phyloP scores from a whole-genome alignment of 2,113 vertebrate genomes.

The Dascyllus trimaculatus region DNA sequence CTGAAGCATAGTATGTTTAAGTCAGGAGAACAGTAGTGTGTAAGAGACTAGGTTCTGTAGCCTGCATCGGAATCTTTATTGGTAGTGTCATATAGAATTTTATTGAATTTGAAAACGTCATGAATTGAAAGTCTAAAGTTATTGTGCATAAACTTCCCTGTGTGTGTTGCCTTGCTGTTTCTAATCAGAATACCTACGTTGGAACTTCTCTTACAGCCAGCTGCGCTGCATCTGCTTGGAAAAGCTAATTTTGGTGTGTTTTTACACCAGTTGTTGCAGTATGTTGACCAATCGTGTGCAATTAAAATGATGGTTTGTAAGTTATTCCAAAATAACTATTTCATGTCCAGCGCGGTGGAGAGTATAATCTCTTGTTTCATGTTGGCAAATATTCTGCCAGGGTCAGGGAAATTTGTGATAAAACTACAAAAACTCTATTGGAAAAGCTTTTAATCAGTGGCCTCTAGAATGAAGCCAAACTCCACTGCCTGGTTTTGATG shows the following conservation, averaged over 20 bases:
- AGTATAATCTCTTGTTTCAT: background rate
- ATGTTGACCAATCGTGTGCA: background rate
- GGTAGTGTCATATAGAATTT: constrained; percentile 33
- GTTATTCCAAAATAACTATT: constrained; percentile 17
- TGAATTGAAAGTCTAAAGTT: constrained; percentile 26
- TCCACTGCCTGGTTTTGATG: constrained; percentile 19
- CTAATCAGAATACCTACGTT: background rate
- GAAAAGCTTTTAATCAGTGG: constrained; percentile 11
- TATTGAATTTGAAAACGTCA: constrained; percentile 24
- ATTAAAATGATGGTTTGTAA: constrained; percentile 6
- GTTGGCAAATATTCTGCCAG: background rate
- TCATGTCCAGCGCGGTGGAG: background rate
- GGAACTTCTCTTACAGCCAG: background rate
- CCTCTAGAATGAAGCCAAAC: constrained; percentile 17
- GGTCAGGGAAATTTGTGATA: background rate
- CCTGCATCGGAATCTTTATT: constrained; percentile 19
- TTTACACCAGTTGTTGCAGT: constrained; percentile 2
- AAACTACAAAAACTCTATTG: background rate
- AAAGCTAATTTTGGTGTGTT: constrained; percentile 9
- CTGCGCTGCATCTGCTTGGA: background rate
- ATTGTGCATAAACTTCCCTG: background rate
- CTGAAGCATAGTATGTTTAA: constrained; percentile 10
- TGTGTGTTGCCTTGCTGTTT: constrained; percentile 26
- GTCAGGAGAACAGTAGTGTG: constrained; percentile 28
- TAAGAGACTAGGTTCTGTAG: constrained; percentile 38